Base-by-base conservation (phyloP, 2,888 invertebrate species). In the Caenorhabditis macrosperma region DNA sequence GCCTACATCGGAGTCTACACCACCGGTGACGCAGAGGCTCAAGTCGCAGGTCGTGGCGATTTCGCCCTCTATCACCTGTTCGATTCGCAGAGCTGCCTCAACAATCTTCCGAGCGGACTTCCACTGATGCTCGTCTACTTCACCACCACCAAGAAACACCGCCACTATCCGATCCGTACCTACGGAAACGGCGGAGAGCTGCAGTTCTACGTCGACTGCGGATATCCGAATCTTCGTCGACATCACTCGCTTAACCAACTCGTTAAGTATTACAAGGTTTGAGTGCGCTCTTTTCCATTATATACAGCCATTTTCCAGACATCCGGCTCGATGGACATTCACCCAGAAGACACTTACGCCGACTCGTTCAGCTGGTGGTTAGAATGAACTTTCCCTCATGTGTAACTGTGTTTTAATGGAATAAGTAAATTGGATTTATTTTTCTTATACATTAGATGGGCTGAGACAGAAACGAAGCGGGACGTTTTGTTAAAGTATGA, bases 141-240 rank as follows among this genome's bases (percentile, higher is more conserved):
- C 48, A 46, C 71, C 10, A 71, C 71, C 28, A 71, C 71, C 46
- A 71, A 71, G 35, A 71, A 71, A 17, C 71, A 71, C 20, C 71
- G 71, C 46, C 71, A 71, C 33, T 71, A 71, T 26, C 71, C 71
- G 20, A 35, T 71, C 5, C 61, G 71, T 12, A 24, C 35, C 5
- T 63, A 54, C 24, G 46, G 46, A 46, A 4, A 15, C 24, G 20
- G n/a, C 12, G 22, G 17, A 6, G 50, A 60, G 9, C 0, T 50
- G 4, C 50, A 52, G 12, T 69, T 30, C 17, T 69, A 26, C n/a
- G 72, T 72, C 9, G 72, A 72, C 20, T 64, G 72, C 41, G 72
- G 63, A 17, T 72, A 72, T 46, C 72, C 72, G 46, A 50, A 38
- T 6, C 54, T 72, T 24, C 63, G 72, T 12, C 55, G 55, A 15